Evolutionary conservation across 2,888 invertebrate species (phyloP).

Genomic region (Drosophila anomelani): DNA sequence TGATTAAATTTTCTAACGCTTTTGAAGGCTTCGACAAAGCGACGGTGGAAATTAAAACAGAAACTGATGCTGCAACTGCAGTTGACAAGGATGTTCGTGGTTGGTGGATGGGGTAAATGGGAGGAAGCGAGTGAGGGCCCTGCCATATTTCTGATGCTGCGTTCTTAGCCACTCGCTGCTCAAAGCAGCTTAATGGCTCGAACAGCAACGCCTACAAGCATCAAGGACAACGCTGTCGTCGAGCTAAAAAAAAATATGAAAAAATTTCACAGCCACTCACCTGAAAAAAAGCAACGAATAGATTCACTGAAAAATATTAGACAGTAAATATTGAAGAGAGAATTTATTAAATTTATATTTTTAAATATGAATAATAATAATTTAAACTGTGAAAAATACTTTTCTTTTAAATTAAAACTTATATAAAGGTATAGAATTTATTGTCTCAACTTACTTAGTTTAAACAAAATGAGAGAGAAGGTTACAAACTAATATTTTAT

Average conservation of each 20-base stretch:
- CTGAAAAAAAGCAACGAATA: constrained; percentile 11
- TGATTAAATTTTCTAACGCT: constrained; percentile 63
- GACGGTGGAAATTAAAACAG: constrained; percentile 28
- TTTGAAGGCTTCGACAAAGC: constrained; percentile 44
- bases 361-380: too few species aligned
- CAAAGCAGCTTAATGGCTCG: constrained; percentile 60
- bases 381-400: too few species aligned
- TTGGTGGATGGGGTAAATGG: constrained; percentile 1
- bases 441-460: too few species aligned
- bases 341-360: too few species aligned
- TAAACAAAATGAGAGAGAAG: too few species aligned
- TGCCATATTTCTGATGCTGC: constrained; percentile 45
- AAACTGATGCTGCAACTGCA: constrained; percentile 17
- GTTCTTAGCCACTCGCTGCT: constrained; percentile 51
- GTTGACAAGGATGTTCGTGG: constrained; percentile 8
- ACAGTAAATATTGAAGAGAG: too few species aligned
- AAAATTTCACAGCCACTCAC: neutral
- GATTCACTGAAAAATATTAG: constrained; percentile 30
- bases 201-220: constrained; percentile 46
- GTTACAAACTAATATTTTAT: too few species aligned
- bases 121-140: constrained; percentile 6
- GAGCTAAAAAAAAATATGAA: constrained; percentile 11
- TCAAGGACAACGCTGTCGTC: constrained; percentile 29
- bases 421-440: too few species aligned
- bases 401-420: too few species aligned